Evolutionary conservation across 2,888 invertebrate species (phyloP), one percentile per base, ranked within the genome.

Genomic region (Cheilosia soror): DNA sequence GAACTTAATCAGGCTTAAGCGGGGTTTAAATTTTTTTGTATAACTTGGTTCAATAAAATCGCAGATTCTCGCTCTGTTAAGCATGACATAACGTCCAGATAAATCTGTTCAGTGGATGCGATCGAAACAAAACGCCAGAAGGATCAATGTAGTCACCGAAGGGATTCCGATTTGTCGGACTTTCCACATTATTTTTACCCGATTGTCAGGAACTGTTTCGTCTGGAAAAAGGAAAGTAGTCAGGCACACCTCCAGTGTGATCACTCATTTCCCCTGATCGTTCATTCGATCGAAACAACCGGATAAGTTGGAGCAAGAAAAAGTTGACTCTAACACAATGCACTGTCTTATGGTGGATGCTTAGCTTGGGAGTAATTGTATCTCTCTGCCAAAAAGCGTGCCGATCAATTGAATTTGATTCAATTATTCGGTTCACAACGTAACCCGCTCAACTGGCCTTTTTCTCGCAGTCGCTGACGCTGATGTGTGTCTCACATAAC

Each of bases 361-460:
- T 42, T 44, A 53, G 68, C 51, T 53, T 15, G 31, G 57, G 31
- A 47, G 73, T 66, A 47, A 80, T 66, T 40, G 66, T 73, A 62
- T 1, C 11, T 60, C 44, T 47, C 44, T 49, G 27, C 66, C 37
- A n/a, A 69, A 77, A 60, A 31, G 58, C 42, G 68, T 57, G 42
- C 55, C 53, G 27, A 65, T 57, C 49, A 47, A 57, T 49, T 66
- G 40, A 68, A 80, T 68, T 75, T 62, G 62, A 65, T 65, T 79
- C 53, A 53, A 37, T 37, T 37, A 37, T 37, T 37, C 37, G 37
- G 37, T 37, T 37, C 37, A 65, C 62, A 40, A 58, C 31, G 42
- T 42, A 58, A 60, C 72, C 51, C 42, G 72, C 62, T 72, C 20
- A 60, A 68, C 80, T 66, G 80, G 75, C 75, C 37, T 37, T 37